Evolutionary conservation across 1,140 invertebrate species (phyloP).

Genomic region (Drosophila kikkawai): DNA sequence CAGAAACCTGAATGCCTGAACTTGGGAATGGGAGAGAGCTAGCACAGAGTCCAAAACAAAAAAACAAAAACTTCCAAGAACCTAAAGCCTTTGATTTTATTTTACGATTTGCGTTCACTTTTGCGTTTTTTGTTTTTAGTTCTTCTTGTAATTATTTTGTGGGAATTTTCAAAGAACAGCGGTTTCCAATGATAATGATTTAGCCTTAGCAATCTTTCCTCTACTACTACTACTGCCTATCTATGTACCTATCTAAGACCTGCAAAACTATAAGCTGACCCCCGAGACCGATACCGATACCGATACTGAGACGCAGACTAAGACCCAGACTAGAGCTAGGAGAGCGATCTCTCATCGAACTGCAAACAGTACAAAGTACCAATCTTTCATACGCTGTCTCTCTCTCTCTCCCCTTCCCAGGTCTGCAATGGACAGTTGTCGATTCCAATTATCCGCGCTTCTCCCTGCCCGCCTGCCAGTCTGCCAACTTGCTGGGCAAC

Average conservation of each 20-base stretch:
- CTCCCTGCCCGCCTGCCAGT: slow-evolving; percentile 87
- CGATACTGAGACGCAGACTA: slow-evolving; percentile 12
- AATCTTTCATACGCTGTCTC: slow-evolving; percentile 83
- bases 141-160: slow-evolving; percentile 27
- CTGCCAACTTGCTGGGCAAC: slow-evolving; percentile 85
- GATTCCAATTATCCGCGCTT: slow-evolving; percentile 89
- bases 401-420: slow-evolving; percentile 86
- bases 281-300: too few species aligned
- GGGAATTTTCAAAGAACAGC: slow-evolving; percentile 44
- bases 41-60: slow-evolving; percentile 79
- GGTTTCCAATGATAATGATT: slow-evolving; percentile 73
- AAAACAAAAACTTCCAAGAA: slow-evolving; percentile 53
- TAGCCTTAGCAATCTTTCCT: slow-evolving; percentile 79
- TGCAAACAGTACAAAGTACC: slow-evolving; percentile 54
- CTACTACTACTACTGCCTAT: slow-evolving; percentile 57
- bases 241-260: slow-evolving; percentile 54
- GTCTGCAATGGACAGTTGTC: slow-evolving; percentile 90
- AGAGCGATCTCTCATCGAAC: slow-evolving; percentile 45
- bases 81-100: slow-evolving; percentile 27
- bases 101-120: slow-evolving; percentile 41
- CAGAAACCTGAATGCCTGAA: slow-evolving; percentile 74
- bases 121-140: slow-evolving; percentile 31
- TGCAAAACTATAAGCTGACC: slow-evolving; percentile 18
- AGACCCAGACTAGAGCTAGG: slow-evolving; percentile 45
- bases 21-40: slow-evolving; percentile 85